phyloP scores from a whole-genome alignment of 1,140 invertebrate genomes.

The Bicyclus anynana region DNA sequence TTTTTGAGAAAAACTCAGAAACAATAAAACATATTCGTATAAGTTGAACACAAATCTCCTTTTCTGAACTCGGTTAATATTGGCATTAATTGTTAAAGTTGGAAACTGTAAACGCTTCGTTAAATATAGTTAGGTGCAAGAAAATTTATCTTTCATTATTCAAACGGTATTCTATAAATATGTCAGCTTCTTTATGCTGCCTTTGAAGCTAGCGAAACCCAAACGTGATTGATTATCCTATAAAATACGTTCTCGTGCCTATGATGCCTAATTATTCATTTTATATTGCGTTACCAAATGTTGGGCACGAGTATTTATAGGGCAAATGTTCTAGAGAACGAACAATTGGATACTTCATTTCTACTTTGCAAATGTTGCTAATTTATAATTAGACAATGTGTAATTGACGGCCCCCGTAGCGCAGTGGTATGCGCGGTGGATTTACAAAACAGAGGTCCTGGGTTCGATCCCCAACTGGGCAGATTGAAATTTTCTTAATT shows the following conservation, averaged over 20 bases:
- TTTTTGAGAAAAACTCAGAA: no score
- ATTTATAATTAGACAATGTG: no score
- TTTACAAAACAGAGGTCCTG: no score
- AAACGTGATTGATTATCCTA: conserved; percentile 2
- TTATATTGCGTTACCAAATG: background rate
- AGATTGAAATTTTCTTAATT: no score
- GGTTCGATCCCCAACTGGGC: no score
- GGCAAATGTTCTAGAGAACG: background rate
- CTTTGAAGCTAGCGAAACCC: background rate
- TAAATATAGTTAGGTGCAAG: background rate
- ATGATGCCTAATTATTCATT: background rate
- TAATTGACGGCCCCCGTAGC: no score
- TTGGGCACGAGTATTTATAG: background rate
- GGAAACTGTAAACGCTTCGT: background rate
- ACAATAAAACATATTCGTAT: no score
- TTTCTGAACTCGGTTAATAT: no score
- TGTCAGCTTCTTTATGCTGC: background rate
- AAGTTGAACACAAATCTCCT: no score
- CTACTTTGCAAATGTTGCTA: no score
- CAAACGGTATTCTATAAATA: conserved; percentile 1
- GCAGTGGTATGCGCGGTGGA: no score
- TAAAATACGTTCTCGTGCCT: background rate
- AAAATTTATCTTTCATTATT: conserved; percentile 3
- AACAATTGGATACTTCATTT: background rate
- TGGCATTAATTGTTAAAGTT: background rate